Percentiles rank a stretch among this genome's conserved stretches.
phyloP scores from a whole-genome alignment of 2,888 invertebrate species.

The Amphipoea oculea region DNA sequence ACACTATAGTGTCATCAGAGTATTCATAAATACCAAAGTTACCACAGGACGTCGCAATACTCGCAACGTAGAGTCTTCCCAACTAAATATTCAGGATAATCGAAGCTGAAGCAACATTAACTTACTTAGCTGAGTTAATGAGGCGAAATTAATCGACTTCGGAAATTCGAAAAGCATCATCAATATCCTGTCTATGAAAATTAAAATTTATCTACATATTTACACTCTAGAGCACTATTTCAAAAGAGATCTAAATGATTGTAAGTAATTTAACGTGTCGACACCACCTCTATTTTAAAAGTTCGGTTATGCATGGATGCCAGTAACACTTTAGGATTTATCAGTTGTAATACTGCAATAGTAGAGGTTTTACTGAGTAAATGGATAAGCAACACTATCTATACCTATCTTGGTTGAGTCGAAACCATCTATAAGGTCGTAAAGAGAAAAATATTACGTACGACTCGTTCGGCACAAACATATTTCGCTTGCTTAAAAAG shows the following conservation, averaged over 20 bases:
- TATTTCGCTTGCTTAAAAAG: conserved; percentile 3
- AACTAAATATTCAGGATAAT: conserved; percentile 3
- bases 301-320: conserved; percentile 46
- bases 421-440: background rate
- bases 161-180: conserved; percentile 32
- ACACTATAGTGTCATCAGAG: no score
- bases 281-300: conserved; percentile 46
- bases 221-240: conserved; percentile 51
- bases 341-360: conserved; percentile 1
- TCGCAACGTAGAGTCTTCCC: background rate
- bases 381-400: background rate
- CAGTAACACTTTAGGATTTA: conserved; percentile 15
- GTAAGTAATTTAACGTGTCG: conserved; percentile 42
- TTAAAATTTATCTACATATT: conserved; percentile 41
- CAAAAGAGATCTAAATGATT: conserved; percentile 43
- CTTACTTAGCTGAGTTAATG: conserved; percentile 31
- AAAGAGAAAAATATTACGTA: background rate
- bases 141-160: conserved; percentile 27
- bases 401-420: background rate
- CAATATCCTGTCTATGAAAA: conserved; percentile 50
- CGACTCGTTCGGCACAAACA: background rate
- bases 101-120: conserved; percentile 15
- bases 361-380: background rate
- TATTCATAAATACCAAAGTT: background rate
- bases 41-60: background rate